A percentile compares a stretch with the other conserved stretches of the same genome.
These are phyloP conservation scores for Melinaea menophilus DNA, from an alignment of 2,888 invertebrate genomes.

Conservation along the genomic window DNA sequence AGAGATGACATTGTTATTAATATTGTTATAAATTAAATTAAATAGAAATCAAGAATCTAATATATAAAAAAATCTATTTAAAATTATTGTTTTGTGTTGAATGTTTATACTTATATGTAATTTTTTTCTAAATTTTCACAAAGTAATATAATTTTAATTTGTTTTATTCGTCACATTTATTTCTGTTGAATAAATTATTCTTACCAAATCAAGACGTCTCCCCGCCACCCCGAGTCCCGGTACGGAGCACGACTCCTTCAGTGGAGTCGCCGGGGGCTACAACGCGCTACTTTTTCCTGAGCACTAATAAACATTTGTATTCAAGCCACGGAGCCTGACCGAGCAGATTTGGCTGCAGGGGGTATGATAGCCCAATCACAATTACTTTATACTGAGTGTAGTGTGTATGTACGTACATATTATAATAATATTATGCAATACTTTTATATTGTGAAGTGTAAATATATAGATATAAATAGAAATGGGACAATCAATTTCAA, in stretches of 20 bases:
- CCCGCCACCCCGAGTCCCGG: constrained; percentile 33
- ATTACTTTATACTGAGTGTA: not conserved
- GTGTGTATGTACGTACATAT: not conserved
- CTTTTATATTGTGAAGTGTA: too few species aligned
- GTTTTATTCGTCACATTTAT: not conserved
- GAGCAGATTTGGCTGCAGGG: constrained; percentile 37
- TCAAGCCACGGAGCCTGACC: constrained; percentile 42
- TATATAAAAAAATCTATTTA: too few species aligned
- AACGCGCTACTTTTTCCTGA: constrained; percentile 70
- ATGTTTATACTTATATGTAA: too few species aligned
- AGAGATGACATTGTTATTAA: constrained; percentile 37
- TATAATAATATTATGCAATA: constrained; percentile 9
- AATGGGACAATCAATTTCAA: too few species aligned
- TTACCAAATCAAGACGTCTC: constrained; percentile 33
- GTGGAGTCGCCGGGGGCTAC: constrained; percentile 59
- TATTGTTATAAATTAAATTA: too few species aligned
- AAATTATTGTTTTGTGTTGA: too few species aligned
- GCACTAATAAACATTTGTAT: constrained; percentile 75
- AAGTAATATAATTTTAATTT: too few species aligned
- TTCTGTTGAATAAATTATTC: not conserved
- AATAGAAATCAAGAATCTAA: too few species aligned
- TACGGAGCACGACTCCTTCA: constrained; percentile 63
- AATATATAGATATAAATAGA: too few species aligned
- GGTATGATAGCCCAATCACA: constrained; percentile 5
- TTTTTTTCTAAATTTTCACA: too few species aligned